A percentile compares a stretch with the other conserved stretches of the same genome.
Evolutionary conservation across 2,797 vertebrate species (phyloP).

Genomic region (Sphenodon punctatus): DNA sequence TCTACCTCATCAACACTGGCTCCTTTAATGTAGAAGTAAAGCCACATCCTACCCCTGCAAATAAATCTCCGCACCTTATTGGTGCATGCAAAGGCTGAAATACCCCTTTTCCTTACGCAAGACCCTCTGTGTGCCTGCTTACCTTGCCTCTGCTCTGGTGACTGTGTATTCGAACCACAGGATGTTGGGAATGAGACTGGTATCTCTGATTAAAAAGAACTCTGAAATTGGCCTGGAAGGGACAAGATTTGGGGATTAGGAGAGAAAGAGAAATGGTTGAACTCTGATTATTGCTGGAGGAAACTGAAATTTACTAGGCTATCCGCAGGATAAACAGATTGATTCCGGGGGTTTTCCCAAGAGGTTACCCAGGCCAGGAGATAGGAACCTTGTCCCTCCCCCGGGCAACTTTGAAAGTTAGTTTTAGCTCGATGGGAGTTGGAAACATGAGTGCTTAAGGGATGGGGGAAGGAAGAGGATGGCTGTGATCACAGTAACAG

Average conservation of each 20-base stretch:
- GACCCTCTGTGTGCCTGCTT: conserved; percentile 16
- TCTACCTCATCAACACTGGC: fast-evolving
- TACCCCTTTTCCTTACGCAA: neutral
- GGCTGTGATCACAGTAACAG: too few species aligned
- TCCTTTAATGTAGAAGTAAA: neutral
- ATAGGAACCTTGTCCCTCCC: neutral
- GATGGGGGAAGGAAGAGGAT: too few species aligned
- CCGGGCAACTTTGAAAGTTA: neutral
- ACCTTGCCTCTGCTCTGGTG: conserved; percentile 98
- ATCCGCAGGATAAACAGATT: neutral
- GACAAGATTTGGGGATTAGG: neutral
- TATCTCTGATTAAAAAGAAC: conserved; percentile 98
- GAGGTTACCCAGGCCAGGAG: neutral
- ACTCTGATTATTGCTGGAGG: neutral
- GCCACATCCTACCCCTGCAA: neutral
- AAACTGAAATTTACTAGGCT: neutral
- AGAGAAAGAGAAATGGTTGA: neutral
- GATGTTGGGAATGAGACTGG: conserved; percentile 98
- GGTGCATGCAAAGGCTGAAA: neutral
- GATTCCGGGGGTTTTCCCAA: too few species aligned
- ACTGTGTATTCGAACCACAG: conserved; percentile 99
- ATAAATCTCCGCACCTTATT: neutral
- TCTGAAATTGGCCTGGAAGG: conserved; percentile 91
- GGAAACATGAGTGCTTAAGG: too few species aligned
- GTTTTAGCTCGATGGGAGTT: neutral